Evolutionary conservation across 2,797 vertebrate species (phyloP).

Genomic region (Trematomus bernacchii): DNA sequence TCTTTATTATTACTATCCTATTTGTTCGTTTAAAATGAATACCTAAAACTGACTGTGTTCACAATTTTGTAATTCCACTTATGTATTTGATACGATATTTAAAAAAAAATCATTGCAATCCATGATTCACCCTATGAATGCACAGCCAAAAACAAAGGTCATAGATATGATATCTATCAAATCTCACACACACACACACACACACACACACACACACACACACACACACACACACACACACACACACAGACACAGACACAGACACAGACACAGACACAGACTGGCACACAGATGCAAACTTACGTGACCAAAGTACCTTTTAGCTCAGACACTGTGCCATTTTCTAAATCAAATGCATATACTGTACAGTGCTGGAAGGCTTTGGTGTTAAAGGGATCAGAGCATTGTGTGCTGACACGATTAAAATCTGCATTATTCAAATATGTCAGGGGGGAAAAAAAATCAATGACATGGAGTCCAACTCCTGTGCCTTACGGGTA

Average conservation of each 20-base stretch:
- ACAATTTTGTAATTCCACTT: background rate
- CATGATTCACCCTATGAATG: too few relatives aligned
- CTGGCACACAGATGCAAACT: constrained; percentile 46
- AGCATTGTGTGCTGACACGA: constrained; percentile 90
- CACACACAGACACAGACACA: background rate
- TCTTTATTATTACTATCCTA: background rate
- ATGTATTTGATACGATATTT: background rate
- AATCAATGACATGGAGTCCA: constrained; percentile 90
- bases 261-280: background rate
- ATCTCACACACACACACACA: background rate
- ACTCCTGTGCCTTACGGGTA: constrained; percentile 86
- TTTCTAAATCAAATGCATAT: constrained; percentile 90
- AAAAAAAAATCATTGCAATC: background rate
- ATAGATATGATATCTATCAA: background rate
- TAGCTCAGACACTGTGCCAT: constrained; percentile 86
- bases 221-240: too few relatives aligned
- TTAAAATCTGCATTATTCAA: constrained; percentile 95
- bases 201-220: too few relatives aligned
- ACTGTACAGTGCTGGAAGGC: constrained; percentile 88
- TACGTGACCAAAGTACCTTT: constrained; percentile 85
- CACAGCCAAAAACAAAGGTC: too few relatives aligned
- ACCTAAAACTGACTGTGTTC: background rate
- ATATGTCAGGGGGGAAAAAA: constrained; percentile 88
- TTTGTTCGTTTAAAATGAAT: background rate
- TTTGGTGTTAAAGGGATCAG: constrained; percentile 92